Evolutionary conservation across 1,140 invertebrate genomes (phyloP), one percentile per base, ranked within the genome.

Genomic region (Anoplolepis gracilipes): DNA sequence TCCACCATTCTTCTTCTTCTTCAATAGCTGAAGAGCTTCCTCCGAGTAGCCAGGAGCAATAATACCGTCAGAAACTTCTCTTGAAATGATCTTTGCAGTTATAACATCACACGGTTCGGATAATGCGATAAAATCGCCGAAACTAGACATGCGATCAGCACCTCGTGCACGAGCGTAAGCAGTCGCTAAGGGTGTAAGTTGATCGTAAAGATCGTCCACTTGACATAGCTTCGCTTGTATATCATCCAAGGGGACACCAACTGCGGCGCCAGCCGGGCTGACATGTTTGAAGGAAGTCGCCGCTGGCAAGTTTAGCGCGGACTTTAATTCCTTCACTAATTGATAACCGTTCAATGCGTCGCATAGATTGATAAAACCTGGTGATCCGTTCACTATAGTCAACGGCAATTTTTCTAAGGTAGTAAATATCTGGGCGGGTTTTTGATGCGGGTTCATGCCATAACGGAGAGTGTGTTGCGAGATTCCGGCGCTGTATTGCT

Each of bases 221-320:
- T 99, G 99, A 92, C 98, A 99, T 0, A 99, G 95, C 92, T 97
- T 97, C 2, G 98, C 98, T 96, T 99, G 95, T 49, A 97, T 96
- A 0, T 95, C 90, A 75, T 96, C 96, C 0, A 99, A 95, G 0
- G 98, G 97, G 11, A 97, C 94, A 0, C 97, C 98, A 25, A 99
- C 97, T 86, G 99, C 99, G 11, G 99, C 99, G 8, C 99, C 98
- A 61, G 99, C 99, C 7, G 99, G 99, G 57, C 98, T 99, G 0
- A 99, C 99, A 93, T 99, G 99, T 93, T 99, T 99, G 94, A 99
- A 99, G 25, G 99, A 99, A 0, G 99, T 97, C 0, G 99, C 99
- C 0, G 99, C 98, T 6, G 99, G 98, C 13, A 99, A 93, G 28
- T 96, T 95, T 1, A 99, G 93, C 0, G 98, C 97, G 55, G 95